Percentiles rank a stretch among this genome's conserved stretches.
Conservation (phyloP, 2,797 vertebrate genomes). For the Tadarida brasiliensis region DNA sequence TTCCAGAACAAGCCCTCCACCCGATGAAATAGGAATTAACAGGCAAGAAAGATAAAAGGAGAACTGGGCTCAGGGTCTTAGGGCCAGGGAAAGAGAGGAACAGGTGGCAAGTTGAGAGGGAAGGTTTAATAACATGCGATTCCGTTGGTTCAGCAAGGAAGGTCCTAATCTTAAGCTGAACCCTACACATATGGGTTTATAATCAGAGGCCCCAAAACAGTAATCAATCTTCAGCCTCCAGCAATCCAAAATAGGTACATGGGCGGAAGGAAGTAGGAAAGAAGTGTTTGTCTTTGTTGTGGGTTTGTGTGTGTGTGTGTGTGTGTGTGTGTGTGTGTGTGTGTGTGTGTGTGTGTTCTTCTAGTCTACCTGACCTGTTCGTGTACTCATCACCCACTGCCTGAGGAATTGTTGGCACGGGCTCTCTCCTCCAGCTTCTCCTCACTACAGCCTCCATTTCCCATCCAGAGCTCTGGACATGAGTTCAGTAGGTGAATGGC, state of each 20-base stretch:
- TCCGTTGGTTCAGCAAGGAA: slow-evolving; percentile 84
- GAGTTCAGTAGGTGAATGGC: not conserved
- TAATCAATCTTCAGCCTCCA: slow-evolving; percentile 83
- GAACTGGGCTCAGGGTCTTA: slow-evolving; percentile 76
- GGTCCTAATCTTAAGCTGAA: slow-evolving; percentile 83
- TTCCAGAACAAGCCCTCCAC: slow-evolving; percentile 62
- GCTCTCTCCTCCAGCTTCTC: not conserved
- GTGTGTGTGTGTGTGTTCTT: not conserved
- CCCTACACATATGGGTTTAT: slow-evolving; percentile 84
- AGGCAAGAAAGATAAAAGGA: slow-evolving; percentile 83
- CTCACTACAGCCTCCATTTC: not conserved
- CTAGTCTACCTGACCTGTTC: slow-evolving; percentile 68
- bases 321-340: not conserved
- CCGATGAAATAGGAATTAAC: slow-evolving; percentile 82
- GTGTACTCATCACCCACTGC: not conserved
- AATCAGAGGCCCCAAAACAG: slow-evolving; percentile 80
- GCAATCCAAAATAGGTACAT: slow-evolving; percentile 81
- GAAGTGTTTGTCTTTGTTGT: slow-evolving; percentile 41
- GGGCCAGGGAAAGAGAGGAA: slow-evolving; percentile 81
- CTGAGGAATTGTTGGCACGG: not conserved
- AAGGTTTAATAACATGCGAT: slow-evolving; percentile 86
- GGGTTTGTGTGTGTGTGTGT: not conserved
- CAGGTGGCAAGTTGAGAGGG: slow-evolving; percentile 84
- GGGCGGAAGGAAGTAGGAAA: slow-evolving; percentile 78
- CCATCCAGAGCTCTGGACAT: not conserved